Conservation (phyloP, 2,888 invertebrate genomes). For the Mythimna ferrago region DNA sequence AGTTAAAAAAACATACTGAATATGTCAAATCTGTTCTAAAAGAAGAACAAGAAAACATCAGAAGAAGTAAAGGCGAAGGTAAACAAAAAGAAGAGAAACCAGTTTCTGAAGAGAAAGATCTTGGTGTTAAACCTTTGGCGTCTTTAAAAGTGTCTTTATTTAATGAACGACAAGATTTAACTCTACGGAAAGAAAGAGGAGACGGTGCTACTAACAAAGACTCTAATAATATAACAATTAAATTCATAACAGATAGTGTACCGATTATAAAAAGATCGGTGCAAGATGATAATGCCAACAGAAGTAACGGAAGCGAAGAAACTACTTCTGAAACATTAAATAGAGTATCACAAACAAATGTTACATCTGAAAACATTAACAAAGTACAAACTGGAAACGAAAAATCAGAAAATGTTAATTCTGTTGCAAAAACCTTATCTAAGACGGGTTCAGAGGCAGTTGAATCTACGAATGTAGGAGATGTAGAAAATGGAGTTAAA, state of each 20-base stretch:
- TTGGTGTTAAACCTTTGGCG: slow-evolving; percentile 52
- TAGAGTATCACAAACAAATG: background rate
- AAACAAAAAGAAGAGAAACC: slow-evolving; percentile 32
- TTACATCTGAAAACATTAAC: background rate
- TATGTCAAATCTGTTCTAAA: slow-evolving; percentile 76
- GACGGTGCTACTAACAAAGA: slow-evolving; percentile 10
- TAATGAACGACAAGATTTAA: slow-evolving; percentile 21
- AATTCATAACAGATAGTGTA: slow-evolving; percentile 15
- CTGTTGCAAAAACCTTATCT: background rate
- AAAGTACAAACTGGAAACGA: background rate
- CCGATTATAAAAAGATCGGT: slow-evolving; percentile 41
- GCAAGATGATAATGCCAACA: background rate
- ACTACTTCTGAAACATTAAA: slow-evolving; percentile 6
- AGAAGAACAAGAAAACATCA: slow-evolving; percentile 74
- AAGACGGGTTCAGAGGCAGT: background rate
- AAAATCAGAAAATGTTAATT: background rate
- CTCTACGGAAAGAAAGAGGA: slow-evolving; percentile 24
- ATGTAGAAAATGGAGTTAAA: background rate
- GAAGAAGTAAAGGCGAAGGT: slow-evolving; percentile 48
- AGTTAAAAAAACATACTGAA: slow-evolving; percentile 73
- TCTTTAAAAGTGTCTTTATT: slow-evolving; percentile 40
- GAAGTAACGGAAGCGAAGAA: slow-evolving; percentile 15
- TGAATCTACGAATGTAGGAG: background rate
- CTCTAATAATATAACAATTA: slow-evolving; percentile 15
- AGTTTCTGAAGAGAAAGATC: slow-evolving; percentile 39